These are phyloP conservation scores for Fragum sueziense DNA, from an alignment of 2,888 invertebrate species.

Conservation along the genomic window DNA sequence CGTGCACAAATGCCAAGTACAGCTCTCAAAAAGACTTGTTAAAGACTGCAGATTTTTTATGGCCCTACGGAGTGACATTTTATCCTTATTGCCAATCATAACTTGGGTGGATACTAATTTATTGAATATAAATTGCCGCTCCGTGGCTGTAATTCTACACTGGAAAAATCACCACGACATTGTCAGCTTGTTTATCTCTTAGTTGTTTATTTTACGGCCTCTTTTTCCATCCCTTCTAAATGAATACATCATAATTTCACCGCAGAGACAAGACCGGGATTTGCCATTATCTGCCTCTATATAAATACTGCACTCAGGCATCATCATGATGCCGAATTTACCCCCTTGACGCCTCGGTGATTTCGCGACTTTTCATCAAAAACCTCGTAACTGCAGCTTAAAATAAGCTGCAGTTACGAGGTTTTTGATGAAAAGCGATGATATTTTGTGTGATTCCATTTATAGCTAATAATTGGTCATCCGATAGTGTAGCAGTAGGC, in stretches of 20 bases:
- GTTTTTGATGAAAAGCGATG: too few relatives aligned
- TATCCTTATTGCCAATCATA: constrained; percentile 16
- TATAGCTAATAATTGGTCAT: constrained; percentile 37
- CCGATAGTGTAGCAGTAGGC: constrained; percentile 21
- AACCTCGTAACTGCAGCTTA: too few relatives aligned
- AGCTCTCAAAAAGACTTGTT: neutral
- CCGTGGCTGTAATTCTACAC: constrained; percentile 7
- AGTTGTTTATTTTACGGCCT: constrained; percentile 26
- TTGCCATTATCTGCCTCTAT: too few relatives aligned
- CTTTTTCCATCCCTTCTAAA: constrained; percentile 4
- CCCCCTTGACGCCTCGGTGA: too few relatives aligned
- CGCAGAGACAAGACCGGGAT: too few relatives aligned
- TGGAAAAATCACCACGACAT: constrained; percentile 14
- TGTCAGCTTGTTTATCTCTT: constrained; percentile 20
- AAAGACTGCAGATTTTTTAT: constrained; percentile 11
- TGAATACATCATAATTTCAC: constrained; percentile 26
- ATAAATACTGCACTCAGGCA: too few relatives aligned
- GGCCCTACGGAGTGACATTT: neutral
- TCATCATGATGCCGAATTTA: too few relatives aligned
- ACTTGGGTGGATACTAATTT: constrained; percentile 8
- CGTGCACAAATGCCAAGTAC: neutral
- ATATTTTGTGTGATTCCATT: constrained; percentile 30
- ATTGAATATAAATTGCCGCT: constrained; percentile 20
- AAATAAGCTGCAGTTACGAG: too few relatives aligned
- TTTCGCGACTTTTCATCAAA: too few relatives aligned